Base-by-base conservation (phyloP, 2,888 invertebrate genomes). In the Encarsia formosa region DNA sequence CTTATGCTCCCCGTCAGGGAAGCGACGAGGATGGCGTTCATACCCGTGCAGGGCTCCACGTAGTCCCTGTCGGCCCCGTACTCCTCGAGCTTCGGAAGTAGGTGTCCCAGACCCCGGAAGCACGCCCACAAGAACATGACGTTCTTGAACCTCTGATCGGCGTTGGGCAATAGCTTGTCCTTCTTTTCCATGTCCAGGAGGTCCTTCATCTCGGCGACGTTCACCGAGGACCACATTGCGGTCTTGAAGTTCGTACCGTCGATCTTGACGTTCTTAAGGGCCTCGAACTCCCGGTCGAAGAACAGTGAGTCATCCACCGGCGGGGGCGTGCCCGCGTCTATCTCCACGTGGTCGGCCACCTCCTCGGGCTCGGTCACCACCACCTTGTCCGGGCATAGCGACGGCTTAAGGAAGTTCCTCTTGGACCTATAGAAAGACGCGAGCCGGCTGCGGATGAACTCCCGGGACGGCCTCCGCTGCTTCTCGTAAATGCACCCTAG, bases 51-150 rank as follows among this genome's bases (percentile, higher is more conserved):
- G 13, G 86, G 82, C 66, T 90, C 88, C 60, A 80, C 81, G 69
- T 84, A 87, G 54, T 83, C 75, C 23, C 84, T 74, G 58, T 86
- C 84, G 22, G 86, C 87, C n/a, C 87, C 88, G 9, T 78, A 72
- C 29, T 79, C 78, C 43, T 88, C 72, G 26, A 91, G 71, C 26
- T 81, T 79, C 15, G 84, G 82, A 48, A 91, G 70, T 31, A 88
- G 72, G 59, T 86, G 83, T 67, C 81, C 80, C 42, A 87, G 77
- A 61, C 85, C 86, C 43, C 88, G 78, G 65, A 88, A 89, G 4
- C 87, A 85, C 1, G 85, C 81, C 90, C 90, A 91, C 46, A 90
- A 77, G 59, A 87, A 82, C 26, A 85, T 81, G n/a, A 88, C 80
- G 68, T 88, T 87, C 35, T 60, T 65, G 3, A 72, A 54, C 22